phyloP scores from a whole-genome alignment of 2,797 vertebrate species.

The Phrynocephalus vlangalii region DNA sequence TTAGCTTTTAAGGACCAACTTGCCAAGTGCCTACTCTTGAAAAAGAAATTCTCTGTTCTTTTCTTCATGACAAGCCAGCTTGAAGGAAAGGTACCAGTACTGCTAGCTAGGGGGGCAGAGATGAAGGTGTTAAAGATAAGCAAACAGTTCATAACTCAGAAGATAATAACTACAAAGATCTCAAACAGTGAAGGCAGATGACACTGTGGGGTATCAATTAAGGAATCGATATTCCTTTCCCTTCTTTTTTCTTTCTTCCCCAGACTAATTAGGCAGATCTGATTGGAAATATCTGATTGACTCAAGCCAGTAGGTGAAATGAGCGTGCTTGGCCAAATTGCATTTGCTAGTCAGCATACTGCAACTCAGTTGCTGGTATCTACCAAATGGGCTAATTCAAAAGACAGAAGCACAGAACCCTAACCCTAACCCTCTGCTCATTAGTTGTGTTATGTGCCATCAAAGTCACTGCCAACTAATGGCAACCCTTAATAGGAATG shows the following conservation, averaged over 20 bases:
- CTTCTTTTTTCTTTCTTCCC: conserved; percentile 26
- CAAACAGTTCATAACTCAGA: too few relatives aligned
- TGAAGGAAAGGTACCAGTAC: neutral
- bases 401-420: neutral
- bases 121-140: neutral
- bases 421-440: too few relatives aligned
- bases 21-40: too few relatives aligned
- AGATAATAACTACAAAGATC: neutral
- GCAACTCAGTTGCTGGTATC: neutral
- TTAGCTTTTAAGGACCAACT: too few relatives aligned
- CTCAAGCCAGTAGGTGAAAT: conserved; percentile 22
- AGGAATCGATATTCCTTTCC: too few relatives aligned
- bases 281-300: neutral
- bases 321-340: conserved; percentile 31
- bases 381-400: conserved; percentile 49
- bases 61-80: too few relatives aligned
- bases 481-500: too few relatives aligned
- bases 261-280: neutral
- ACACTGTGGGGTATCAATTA: neutral
- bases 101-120: neutral
- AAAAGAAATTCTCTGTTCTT: too few relatives aligned
- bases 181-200: neutral
- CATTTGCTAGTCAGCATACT: conserved; percentile 39
- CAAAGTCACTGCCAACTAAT: too few relatives aligned
- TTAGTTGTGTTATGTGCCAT: too few relatives aligned